Evolutionary conservation across 2,797 vertebrate genomes (phyloP), one percentile per base, ranked within the genome.

Genomic region (Eulemur coronatus): DNA sequence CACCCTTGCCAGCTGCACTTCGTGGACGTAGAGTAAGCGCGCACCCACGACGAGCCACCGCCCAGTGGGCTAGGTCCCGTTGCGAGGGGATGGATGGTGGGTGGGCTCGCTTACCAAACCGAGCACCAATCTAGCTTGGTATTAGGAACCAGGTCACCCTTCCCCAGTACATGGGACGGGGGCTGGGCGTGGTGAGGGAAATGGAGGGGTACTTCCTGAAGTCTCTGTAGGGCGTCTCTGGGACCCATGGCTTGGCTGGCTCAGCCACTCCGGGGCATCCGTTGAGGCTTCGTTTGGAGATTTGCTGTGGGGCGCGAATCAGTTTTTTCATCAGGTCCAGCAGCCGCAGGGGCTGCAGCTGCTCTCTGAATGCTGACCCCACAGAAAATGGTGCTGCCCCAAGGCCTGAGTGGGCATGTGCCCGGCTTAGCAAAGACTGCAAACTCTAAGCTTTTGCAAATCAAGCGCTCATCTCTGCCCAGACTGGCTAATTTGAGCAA

Each of bases 391-490:
- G 33, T 63, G 73, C 75, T 38, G 67, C 30, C 65, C 63, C 59
- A 24, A 11, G 55, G 63, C 30, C 78, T 76, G 50, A 75, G 57
- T 50, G 63, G 67, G 17, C 69, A 35, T 85, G 89, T 33, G 65
- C 15, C 79, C 1, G 4, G 33, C 65, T 52, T 69, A 46, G 88
- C 55, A 73, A 73, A 75, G 38, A 35, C 35, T 2, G 35, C 33
- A 67, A 46, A 50, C n/a, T 10, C 63, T 65, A 35, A 38, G 7
- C 61, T 78, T 95, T 94, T 92, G 84, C 82, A 94, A 82, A 87
- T 55, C 50, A 38, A 69, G 35, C 61, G 84, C 75, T 91, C 87
- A 73, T 94, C 67, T 9, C 78, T 82, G 67, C 65, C 72, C 84
- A 59, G 38, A 61, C 14, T 35, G 50, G 80, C 67, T 80, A 63